Evolutionary conservation across 2,888 invertebrate genomes (phyloP), one percentile per base, ranked within the genome.

Genomic region (Abscondita cerata): DNA sequence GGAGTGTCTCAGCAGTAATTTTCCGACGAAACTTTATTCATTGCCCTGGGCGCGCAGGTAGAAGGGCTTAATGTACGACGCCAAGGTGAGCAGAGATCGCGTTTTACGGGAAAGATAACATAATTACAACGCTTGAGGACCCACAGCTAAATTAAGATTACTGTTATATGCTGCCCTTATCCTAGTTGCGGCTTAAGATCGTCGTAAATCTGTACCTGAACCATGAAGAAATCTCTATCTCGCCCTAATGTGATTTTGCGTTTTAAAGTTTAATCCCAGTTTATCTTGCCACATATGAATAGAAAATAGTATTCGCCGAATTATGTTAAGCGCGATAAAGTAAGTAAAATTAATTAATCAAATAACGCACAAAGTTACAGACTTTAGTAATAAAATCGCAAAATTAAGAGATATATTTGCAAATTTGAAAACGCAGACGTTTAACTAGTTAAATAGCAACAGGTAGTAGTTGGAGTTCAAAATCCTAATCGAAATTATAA

Each of bases 131-230:
- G 73, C 72, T 72, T 64, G 69, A 71, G 68, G 70, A 70, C 73
- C 72, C 72, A 69, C 72, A 70, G 72, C 72, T 74, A 73, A 75
- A 76, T 76, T 74, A 74, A 74, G 74, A 74, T 73, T 70, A 73
- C 72, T 71, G 72, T 75, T 73, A 73, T 73, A 70, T 70, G 68
- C 67, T 66, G 65, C 65, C 67, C 66, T 70, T 70, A 67, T 70
- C 69, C 69, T 52, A 59, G 59, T 59, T 66, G 61, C 62, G 69
- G 69, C 68, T 70, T 70, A 71, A 72, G 71, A 70, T 68, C 66
- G 36, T 68, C 68, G 63, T 68, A 68, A 69, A 69, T 71, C 68
- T 66, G 68, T 71, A 70, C 72, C 72, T 72, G 71, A 66, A 65
- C 70, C 62, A 64, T 62, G 63, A 61, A 61, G 66, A 59, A 59